Percentiles rank a stretch among this genome's conserved stretches.
These are phyloP conservation scores for Agrotis ipsilon DNA, from an alignment of 2,888 invertebrate species.

Conservation along the genomic window DNA sequence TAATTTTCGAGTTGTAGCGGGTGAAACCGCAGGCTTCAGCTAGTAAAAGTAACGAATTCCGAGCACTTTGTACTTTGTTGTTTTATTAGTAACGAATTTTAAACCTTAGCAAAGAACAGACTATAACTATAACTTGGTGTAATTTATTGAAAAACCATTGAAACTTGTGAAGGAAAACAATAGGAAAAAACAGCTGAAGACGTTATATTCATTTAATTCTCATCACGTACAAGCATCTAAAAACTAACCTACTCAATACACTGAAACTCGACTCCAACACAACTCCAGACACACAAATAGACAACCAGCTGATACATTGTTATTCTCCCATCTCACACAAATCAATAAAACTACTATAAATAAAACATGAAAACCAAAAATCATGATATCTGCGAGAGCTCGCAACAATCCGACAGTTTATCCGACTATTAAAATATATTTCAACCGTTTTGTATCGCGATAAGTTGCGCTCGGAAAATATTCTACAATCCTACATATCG, in stretches of 20 bases:
- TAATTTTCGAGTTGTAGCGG: too few relatives aligned
- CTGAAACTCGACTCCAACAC: background rate
- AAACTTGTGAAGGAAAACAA: too few relatives aligned
- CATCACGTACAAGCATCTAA: too few relatives aligned
- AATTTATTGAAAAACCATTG: too few relatives aligned
- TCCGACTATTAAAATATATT: conserved; percentile 69
- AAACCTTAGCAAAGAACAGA: too few relatives aligned
- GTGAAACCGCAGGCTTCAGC: too few relatives aligned
- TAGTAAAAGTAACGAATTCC: too few relatives aligned
- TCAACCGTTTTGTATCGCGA: conserved; percentile 65
- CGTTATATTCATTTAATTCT: background rate
- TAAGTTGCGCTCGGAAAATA: conserved; percentile 60
- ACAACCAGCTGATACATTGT: conserved; percentile 36
- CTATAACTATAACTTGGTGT: too few relatives aligned
- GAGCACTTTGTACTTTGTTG: too few relatives aligned
- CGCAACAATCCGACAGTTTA: conserved; percentile 63
- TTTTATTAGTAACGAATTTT: too few relatives aligned
- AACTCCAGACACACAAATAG: background rate
- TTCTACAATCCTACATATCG: conserved; percentile 59
- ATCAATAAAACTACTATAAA: conserved; percentile 51
- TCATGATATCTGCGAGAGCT: conserved; percentile 48
- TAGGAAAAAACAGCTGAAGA: too few relatives aligned
- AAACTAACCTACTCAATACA: conserved; percentile 9
- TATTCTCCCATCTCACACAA: conserved; percentile 26
- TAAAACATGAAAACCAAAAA: conserved; percentile 43